Conservation (phyloP, 2,888 invertebrate species). For the Malthinus flaveolus region DNA sequence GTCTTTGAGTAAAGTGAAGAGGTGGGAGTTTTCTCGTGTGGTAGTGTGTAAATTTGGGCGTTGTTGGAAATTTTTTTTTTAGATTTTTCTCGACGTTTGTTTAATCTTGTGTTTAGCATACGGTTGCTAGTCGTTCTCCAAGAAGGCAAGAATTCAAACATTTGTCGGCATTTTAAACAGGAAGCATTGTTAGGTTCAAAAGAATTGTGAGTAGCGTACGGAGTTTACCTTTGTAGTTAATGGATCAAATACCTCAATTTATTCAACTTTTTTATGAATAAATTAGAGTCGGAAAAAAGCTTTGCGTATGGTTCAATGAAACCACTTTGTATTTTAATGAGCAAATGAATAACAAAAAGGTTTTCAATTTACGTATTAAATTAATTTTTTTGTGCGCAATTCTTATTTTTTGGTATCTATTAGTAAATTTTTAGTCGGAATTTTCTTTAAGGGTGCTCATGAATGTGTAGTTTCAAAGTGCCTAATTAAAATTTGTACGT, state of each 20-base stretch:
- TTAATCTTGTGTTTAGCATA: conserved; percentile 46
- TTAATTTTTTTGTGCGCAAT: not conserved
- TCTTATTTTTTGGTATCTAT: no score
- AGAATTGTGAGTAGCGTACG: conserved; percentile 29
- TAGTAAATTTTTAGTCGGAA: no score
- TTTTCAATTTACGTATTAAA: conserved; percentile 1
- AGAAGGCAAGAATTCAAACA: conserved; percentile 48
- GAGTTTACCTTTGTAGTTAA: conserved; percentile 39
- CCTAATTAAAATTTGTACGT: no score
- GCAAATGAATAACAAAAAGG: conserved; percentile 18
- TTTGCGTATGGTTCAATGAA: conserved; percentile 36
- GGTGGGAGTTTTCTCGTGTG: conserved; percentile 5
- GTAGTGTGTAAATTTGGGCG: conserved; percentile 7
- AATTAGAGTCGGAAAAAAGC: conserved; percentile 38
- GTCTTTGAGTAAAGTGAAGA: conserved; percentile 36
- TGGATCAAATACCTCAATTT: conserved; percentile 47
- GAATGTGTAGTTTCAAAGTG: no score
- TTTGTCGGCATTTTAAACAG: conserved; percentile 48
- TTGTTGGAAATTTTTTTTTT: conserved; percentile 26
- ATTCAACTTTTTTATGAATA: conserved; percentile 47
- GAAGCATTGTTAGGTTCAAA: conserved; percentile 37
- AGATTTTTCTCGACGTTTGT: conserved; percentile 29
- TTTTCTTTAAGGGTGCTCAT: no score
- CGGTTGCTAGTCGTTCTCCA: conserved; percentile 45
- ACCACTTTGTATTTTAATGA: conserved; percentile 25